A percentile compares a stretch with the other conserved stretches of the same genome.
These are phyloP conservation scores for human DNA, from an alignment of 2,113 vertebrate genomes.

Conservation along the genomic window DNA sequence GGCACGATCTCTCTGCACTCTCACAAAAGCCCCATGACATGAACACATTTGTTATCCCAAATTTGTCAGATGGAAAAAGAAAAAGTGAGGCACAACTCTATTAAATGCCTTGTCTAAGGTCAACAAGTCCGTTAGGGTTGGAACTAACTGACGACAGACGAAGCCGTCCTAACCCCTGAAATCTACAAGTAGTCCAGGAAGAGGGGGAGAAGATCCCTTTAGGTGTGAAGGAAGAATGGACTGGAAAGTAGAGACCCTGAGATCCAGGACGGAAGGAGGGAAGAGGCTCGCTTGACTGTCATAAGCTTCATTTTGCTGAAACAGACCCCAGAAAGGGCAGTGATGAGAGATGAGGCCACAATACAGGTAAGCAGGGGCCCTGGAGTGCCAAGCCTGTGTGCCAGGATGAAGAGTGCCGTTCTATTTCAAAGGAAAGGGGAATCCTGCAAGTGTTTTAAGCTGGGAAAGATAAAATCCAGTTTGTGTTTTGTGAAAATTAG, in stretches of 20 bases:
- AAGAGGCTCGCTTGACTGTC: rapidly evolving
- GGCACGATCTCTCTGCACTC: no score
- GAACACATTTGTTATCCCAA: neutral
- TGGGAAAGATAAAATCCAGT: neutral
- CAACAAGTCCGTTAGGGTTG: neutral
- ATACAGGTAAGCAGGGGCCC: neutral
- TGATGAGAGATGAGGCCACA: no score
- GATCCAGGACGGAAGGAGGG: no score
- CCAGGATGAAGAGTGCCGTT: neutral
- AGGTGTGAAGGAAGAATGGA: neutral
- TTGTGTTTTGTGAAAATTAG: neutral
- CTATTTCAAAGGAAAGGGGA: neutral
- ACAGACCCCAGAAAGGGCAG: neutral
- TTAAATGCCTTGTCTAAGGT: rapidly evolving
- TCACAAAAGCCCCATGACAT: neutral
- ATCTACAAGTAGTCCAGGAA: rapidly evolving
- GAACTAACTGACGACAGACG: rapidly evolving
- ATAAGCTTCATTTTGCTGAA: neutral
- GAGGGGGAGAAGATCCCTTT: rapidly evolving
- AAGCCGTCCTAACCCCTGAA: rapidly evolving
- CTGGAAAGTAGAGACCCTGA: neutral
- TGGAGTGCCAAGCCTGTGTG: rapidly evolving
- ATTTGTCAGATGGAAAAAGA: neutral
- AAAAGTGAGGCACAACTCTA: neutral
- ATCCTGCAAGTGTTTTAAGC: neutral